A percentile compares a stretch with the other conserved stretches of the same genome.
Evolutionary conservation across 92 coral and sea anemone species (phyloP).

Genomic region (Porites cylindrica): DNA sequence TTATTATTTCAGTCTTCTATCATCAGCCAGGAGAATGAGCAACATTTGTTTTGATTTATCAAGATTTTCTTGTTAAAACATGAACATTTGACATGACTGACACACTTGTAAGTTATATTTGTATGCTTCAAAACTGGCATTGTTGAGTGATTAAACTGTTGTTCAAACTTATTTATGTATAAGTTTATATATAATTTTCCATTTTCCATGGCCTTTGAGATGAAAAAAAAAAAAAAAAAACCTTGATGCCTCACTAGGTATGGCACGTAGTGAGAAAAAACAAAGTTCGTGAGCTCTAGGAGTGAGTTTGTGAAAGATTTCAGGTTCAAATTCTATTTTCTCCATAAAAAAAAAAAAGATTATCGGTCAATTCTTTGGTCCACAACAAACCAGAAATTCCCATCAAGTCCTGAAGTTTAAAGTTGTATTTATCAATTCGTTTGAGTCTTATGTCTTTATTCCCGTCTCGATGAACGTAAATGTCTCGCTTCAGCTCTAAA

Average conservation of each 20-base stretch:
- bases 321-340: no score
- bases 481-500: conserved; percentile 34
- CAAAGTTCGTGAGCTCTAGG: no score
- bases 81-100: not conserved
- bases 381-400: conserved; percentile 29
- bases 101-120: not conserved
- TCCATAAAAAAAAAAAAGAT: not conserved
- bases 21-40: conserved; percentile 50
- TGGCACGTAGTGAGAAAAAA: no score
- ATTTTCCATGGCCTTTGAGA: no score
- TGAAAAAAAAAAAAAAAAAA: no score
- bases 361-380: no score
- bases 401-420: conserved; percentile 37
- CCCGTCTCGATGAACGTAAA: not conserved
- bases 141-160: not conserved
- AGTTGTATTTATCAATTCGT: conserved; percentile 26
- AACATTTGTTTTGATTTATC: conserved; percentile 21
- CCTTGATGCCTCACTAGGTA: no score
- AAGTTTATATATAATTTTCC: no score
- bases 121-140: not conserved
- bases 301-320: no score
- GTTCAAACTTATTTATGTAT: not conserved
- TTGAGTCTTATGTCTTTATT: not conserved
- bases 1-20: conserved; percentile 55
- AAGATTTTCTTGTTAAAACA: conserved; percentile 11